Base-by-base conservation (phyloP, 2,888 invertebrate genomes). In the Brachyptera putata region DNA sequence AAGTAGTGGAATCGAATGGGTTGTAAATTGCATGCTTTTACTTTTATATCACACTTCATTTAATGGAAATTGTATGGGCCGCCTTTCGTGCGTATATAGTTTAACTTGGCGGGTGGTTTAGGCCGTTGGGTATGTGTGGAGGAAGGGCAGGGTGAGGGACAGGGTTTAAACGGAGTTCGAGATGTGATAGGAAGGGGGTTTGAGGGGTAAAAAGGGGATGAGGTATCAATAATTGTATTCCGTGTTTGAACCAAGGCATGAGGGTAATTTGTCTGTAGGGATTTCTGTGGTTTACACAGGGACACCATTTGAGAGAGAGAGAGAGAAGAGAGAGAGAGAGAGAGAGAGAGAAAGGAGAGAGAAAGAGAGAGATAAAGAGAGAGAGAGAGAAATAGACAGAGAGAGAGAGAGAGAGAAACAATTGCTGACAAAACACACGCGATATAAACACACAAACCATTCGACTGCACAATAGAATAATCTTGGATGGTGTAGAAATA, bases 201-300 rank as follows among this genome's bases (percentile, higher is more conserved):
- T 5, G 30, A 30, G 11, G 30, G 30, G 11, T 30, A 30, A 11
- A 11, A 30, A 11, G 30, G 5, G 7, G 21, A 46, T n/a, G 24
- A 24, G 46, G 46, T 22, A 46, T 13, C 46, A 46, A 46, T 46
- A 46, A 46, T 46, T 46, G 46, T 46, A 22, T 46, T 46, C 46
- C 22, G 46, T 46, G 46, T 46, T 46, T 46, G 22, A 24, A 46
- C 22, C 46, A 24, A 22, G 24, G 46, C 46, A 46, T 46, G 46
- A 46, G 46, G 46, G 46, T 46, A 46, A 46, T 46, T 46, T 46
- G 46, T 46, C 46, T 46, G 18, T 24, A 24, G 46, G 46, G 46
- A 46, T 21, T 46, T 46, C 22, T 46, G 46, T 24, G 46, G 46
- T 46, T 41, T 14, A 41, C 41, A 41, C 21, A 41, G 41, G 21